phyloP scores from a whole-genome alignment of 2,888 invertebrate genomes.

The Hypena proboscidalis region DNA sequence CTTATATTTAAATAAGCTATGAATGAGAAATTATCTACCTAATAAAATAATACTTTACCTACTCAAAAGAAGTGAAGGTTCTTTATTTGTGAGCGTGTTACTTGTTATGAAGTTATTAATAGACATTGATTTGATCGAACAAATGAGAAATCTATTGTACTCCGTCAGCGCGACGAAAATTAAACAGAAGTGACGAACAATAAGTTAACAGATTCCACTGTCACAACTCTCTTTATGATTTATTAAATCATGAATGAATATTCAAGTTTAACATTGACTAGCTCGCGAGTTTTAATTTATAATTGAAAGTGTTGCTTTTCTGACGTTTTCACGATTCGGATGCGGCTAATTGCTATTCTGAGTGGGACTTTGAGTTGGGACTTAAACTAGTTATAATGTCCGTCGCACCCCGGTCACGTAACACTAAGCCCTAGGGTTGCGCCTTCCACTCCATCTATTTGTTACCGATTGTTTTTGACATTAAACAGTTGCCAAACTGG shows the following conservation, averaged over 20 bases:
- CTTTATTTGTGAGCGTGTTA: too few species aligned
- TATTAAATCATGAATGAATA: conserved; percentile 49
- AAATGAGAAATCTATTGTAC: too few species aligned
- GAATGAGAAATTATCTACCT: too few species aligned
- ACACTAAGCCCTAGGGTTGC: conserved; percentile 62
- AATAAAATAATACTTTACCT: too few species aligned
- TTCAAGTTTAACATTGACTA: conserved; percentile 48
- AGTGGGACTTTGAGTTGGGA: conserved; percentile 65
- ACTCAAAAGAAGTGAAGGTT: too few species aligned
- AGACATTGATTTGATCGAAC: too few species aligned
- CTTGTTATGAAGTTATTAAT: too few species aligned
- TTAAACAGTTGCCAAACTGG: conserved; percentile 57
- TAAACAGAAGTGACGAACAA: conserved; percentile 29
- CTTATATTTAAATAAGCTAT: too few species aligned
- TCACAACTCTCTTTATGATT: conserved; percentile 40
- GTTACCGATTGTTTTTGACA: conserved; percentile 57
- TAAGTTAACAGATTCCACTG: conserved; percentile 41
- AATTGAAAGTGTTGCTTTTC: conserved; percentile 57
- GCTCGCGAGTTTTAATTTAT: conserved; percentile 48
- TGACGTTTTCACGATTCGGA: conserved; percentile 56
- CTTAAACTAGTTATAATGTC: conserved; percentile 69
- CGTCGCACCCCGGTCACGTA: conserved; percentile 70
- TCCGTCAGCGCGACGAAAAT: too few species aligned
- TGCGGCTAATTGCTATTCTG: conserved; percentile 73
- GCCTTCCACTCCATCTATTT: conserved; percentile 64